A percentile compares a stretch with the other conserved stretches of the same genome.
phyloP scores from a whole-genome alignment of 2,888 invertebrate species.

The Leucophenga montana region DNA sequence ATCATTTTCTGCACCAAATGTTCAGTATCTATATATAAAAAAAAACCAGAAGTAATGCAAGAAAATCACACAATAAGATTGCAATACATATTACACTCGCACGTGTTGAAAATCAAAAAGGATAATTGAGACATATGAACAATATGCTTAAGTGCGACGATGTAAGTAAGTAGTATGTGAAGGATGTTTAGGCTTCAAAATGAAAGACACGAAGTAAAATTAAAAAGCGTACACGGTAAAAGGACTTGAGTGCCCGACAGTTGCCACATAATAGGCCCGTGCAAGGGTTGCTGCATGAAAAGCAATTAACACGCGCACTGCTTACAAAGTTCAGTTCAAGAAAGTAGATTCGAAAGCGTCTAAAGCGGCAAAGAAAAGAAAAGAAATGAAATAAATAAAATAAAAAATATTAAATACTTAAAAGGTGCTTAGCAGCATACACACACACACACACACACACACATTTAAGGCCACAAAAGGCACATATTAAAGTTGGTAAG shows the following conservation, averaged over 20 bases:
- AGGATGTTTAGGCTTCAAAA: background rate
- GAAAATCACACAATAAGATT: background rate
- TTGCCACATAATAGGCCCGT: constrained; percentile 19
- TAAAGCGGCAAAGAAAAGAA: background rate
- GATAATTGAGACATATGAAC: constrained; percentile 64
- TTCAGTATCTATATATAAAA: background rate
- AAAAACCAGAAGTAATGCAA: background rate
- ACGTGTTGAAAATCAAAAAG: constrained; percentile 44
- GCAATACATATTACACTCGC: background rate
- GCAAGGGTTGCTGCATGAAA: constrained; percentile 43
- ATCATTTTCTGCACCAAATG: background rate
- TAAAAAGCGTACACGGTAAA: background rate
- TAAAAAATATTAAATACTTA: constrained; percentile 46
- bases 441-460: no score
- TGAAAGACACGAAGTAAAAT: background rate
- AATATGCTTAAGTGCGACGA: constrained; percentile 57
- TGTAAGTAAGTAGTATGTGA: no score
- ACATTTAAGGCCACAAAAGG: constrained; percentile 40
- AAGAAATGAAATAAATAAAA: constrained; percentile 7
- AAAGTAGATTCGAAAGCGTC: constrained; percentile 25
- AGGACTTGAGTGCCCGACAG: background rate
- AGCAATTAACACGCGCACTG: constrained; percentile 54
- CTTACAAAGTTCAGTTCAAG: background rate
- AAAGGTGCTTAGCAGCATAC: constrained; percentile 17
- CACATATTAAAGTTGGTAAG: constrained; percentile 44